These are phyloP conservation scores for Coleophora deauratella DNA, from an alignment of 2,888 invertebrate species.

Conservation along the genomic window DNA sequence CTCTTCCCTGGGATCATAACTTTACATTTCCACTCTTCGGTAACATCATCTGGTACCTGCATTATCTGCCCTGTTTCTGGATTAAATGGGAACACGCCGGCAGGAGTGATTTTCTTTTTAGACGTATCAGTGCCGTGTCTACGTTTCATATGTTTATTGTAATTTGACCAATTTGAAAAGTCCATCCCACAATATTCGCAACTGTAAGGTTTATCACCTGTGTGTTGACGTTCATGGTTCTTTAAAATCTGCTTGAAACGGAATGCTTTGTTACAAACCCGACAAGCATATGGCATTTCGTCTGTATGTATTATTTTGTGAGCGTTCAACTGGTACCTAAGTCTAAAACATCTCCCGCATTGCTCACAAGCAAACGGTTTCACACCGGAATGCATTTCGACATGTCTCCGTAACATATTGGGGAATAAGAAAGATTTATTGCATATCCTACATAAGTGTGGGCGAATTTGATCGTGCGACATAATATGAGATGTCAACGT, in stretches of 20 bases:
- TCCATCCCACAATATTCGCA: slow-evolving; percentile 81
- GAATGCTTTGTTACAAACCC: slow-evolving; percentile 83
- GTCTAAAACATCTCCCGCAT: slow-evolving; percentile 66
- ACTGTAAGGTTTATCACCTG: slow-evolving; percentile 81
- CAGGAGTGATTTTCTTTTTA: slow-evolving; percentile 71
- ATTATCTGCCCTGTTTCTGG: slow-evolving; percentile 59
- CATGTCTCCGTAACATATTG: slow-evolving; percentile 57
- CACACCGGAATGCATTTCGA: slow-evolving; percentile 58
- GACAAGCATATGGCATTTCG: slow-evolving; percentile 84
- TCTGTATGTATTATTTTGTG: slow-evolving; percentile 86
- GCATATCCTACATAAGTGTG: slow-evolving; percentile 57
- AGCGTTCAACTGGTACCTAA: slow-evolving; percentile 81
- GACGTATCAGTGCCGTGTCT: slow-evolving; percentile 75
- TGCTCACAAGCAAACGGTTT: slow-evolving; percentile 62
- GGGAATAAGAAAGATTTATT: slow-evolving; percentile 58
- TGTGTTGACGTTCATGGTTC: slow-evolving; percentile 83
- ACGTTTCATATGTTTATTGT: slow-evolving; percentile 87
- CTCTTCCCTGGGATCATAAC: slow-evolving; percentile 59
- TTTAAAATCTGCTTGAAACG: slow-evolving; percentile 82
- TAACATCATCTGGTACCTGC: slow-evolving; percentile 43
- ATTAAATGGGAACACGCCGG: slow-evolving; percentile 60
- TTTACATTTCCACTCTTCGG: slow-evolving; percentile 59
- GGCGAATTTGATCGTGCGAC: slow-evolving; percentile 54
- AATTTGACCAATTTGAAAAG: slow-evolving; percentile 88
- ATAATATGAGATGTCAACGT: slow-evolving; percentile 59